Conservation (phyloP, 2,113 vertebrate genomes). For the Corythornis cristatus region DNA sequence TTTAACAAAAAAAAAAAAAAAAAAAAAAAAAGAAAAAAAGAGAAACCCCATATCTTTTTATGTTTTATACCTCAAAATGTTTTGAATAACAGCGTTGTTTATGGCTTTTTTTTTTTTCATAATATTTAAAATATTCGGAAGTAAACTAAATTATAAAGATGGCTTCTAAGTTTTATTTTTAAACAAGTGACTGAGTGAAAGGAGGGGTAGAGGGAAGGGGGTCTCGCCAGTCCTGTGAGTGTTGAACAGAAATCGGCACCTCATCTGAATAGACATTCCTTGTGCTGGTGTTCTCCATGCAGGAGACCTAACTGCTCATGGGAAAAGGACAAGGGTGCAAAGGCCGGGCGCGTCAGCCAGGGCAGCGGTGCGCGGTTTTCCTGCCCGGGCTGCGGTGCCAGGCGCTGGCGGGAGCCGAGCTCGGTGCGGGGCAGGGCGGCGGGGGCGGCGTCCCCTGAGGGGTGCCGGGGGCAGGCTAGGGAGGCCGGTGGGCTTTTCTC, state of each 20-base stretch:
- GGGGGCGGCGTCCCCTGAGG: not conserved
- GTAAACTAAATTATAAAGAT: slow-evolving; percentile 80
- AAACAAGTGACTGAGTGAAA: slow-evolving; percentile 27
- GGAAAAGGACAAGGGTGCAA: not conserved
- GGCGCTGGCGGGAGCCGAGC: not conserved
- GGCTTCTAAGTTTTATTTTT: slow-evolving; percentile 74
- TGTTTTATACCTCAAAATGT: slow-evolving; percentile 78
- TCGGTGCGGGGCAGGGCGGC: not conserved
- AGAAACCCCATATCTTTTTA: slow-evolving; percentile 72
- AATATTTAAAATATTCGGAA: slow-evolving; percentile 81
- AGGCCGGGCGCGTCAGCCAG: not conserved
- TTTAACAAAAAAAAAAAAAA: no score
- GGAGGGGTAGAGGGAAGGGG: not conserved
- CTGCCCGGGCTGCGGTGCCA: not conserved
- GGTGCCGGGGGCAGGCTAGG: not conserved
- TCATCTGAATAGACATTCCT: not conserved
- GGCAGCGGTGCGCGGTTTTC: not conserved
- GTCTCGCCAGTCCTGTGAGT: not conserved
- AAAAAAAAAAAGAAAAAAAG: not conserved
- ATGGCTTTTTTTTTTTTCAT: slow-evolving; percentile 75
- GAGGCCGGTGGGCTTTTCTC: not conserved
- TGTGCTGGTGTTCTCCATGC: slow-evolving; percentile 17
- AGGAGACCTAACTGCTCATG: not conserved
- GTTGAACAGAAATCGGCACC: not conserved
- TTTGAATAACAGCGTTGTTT: slow-evolving; percentile 78